A percentile compares a stretch with the other conserved stretches of the same genome.
Evolutionary conservation across 2,113 vertebrate species (phyloP).

Genomic region (Tylochromis polylepis): DNA sequence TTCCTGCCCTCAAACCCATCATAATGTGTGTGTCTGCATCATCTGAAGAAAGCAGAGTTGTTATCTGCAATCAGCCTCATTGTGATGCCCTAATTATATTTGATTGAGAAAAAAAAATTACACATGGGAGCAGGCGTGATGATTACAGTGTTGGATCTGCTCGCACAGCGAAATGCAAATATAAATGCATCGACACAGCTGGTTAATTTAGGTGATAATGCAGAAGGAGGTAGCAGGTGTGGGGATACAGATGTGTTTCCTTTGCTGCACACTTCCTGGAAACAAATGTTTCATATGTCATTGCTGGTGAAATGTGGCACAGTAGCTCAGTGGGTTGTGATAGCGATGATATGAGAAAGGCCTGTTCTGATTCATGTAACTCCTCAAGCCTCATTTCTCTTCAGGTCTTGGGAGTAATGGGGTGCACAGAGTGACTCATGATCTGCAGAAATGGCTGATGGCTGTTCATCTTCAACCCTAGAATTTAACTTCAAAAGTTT

Average conservation of each 20-base stretch:
- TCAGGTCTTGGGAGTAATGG: constrained; percentile 25
- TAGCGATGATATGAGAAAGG: not conserved
- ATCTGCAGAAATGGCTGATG: not conserved
- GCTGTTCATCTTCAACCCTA: not conserved
- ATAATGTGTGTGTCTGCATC: not conserved
- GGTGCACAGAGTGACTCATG: not conserved
- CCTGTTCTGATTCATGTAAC: constrained; percentile 39
- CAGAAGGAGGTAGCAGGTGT: constrained; percentile 35
- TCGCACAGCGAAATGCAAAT: constrained; percentile 19
- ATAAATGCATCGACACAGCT: constrained; percentile 41
- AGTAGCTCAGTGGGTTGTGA: constrained; percentile 2
- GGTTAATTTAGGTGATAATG: constrained; percentile 45
- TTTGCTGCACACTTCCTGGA: not conserved
- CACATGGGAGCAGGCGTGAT: constrained; percentile 27
- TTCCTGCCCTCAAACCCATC: not conserved
- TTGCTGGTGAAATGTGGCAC: constrained; percentile 16
- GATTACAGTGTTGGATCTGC: constrained; percentile 45
- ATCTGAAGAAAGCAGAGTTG: constrained; percentile 14
- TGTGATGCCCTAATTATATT: constrained; percentile 53
- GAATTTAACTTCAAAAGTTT: not conserved
- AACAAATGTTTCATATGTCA: constrained; percentile 37
- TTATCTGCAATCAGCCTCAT: constrained; percentile 64
- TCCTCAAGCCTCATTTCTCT: constrained; percentile 40
- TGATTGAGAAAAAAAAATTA: constrained; percentile 47
- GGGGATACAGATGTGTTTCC: constrained; percentile 23